phyloP scores from a whole-genome alignment of 1,140 invertebrate genomes.

The Eulimnadia texana region DNA sequence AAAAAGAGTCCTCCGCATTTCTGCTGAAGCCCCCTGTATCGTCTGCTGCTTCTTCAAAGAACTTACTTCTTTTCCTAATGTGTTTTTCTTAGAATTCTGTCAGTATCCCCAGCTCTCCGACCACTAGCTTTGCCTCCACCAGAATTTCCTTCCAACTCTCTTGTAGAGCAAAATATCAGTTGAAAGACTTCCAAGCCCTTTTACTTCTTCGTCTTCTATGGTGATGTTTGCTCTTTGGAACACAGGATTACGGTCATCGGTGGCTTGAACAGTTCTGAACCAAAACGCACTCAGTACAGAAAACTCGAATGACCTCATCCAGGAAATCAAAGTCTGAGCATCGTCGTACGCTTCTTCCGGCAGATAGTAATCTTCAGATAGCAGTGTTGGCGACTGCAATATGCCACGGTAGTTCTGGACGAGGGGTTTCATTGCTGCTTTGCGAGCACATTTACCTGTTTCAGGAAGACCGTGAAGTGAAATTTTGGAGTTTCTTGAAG shows the following conservation, averaged over 20 bases:
- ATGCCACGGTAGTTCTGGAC: constrained; percentile 1
- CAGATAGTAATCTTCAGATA: background rate
- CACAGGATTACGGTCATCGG: background rate
- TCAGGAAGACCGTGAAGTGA: too few species aligned
- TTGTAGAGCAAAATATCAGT: background rate
- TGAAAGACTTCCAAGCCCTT: constrained; percentile 1
- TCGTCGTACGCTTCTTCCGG: constrained; percentile 5
- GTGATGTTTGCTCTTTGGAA: constrained; percentile 1
- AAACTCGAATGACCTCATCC: constrained; percentile 4
- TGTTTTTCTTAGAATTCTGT: background rate
- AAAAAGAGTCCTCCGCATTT: background rate
- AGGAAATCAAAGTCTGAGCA: background rate
- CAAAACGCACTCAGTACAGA: background rate
- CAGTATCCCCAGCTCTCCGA: background rate
- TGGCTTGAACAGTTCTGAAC: constrained; percentile 3
- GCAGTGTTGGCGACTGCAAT: background rate
- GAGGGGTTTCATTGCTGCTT: too few species aligned
- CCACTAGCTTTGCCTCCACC: background rate
- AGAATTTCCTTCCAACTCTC: constrained; percentile 1
- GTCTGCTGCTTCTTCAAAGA: background rate
- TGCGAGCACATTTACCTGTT: too few species aligned
- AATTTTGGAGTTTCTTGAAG: too few species aligned
- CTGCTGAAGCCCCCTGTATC: background rate
- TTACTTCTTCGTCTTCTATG: constrained; percentile 8
- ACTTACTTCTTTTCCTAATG: background rate